Base-by-base conservation (phyloP, 2,888 invertebrate genomes). In the Desoria tigrina region DNA sequence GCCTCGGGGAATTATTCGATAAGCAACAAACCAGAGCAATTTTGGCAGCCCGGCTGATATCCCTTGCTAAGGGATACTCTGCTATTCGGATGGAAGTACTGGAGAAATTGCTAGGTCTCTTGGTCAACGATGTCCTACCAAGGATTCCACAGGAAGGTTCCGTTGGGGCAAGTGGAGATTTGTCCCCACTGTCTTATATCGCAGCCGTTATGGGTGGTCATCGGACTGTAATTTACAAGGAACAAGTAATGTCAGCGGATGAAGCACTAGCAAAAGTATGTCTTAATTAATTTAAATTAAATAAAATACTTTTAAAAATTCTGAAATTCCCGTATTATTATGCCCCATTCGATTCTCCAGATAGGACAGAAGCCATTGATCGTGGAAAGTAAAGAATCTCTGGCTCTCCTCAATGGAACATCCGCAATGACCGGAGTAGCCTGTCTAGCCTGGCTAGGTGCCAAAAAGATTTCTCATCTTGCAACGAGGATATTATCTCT, bases 351-450 rank as follows among this genome's bases (percentile, higher is more conserved):
- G n/a, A n/a, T n/a, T n/a, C 51, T 32, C 23, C 28, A 57, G 57
- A 39, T 39, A 39, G 57, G 57, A n/a, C 14, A 39, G n/a, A 27
- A 24, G 16, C 61, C 61, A 16, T 18, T 61, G 11, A 18, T 21
- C 3, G 23, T 54, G 6, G 42, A 27, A 21, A 28, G 37, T 9
- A 61, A 61, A 26, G 61, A 61, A 42, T 53, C 53, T 26, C n/a
- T 61, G 26, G 61, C 54, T 16, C 11, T 54, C 11, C 55, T 61
- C 16, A 61, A 61, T 32, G 61, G 61, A 16, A 61, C 61, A 16
- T 61, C 61, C 3, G 54, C 42, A 6, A 61, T 61, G 61, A 61
- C 61, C 7, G 61, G 61, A n/a, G 21, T 61, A 11, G 61, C 54
- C 11, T 61, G 61, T 27, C 23, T 61, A 21, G 61, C 61, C 7